Evolutionary conservation across 2,113 vertebrate genomes (phyloP), one percentile per base, ranked within the genome.

Genomic region (Epinephelus moara): DNA sequence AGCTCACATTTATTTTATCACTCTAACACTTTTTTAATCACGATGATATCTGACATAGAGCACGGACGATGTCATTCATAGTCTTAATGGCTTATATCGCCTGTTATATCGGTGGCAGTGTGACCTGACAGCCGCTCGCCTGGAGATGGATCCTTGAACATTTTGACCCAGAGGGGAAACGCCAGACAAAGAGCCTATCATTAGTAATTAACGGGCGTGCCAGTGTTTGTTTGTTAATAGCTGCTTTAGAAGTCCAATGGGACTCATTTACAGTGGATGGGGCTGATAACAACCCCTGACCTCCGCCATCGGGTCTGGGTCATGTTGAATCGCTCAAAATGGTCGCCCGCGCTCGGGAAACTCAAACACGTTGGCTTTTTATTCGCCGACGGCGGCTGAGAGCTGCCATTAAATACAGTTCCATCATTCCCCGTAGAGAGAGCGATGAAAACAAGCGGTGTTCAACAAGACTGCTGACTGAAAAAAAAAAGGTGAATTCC

Each of bases 401-500:
- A 69, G 75, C 74, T 45, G 84, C 92, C 78, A n/a, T 94, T 92
- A 91, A 93, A 95, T 89, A 88, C 91, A 74, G 88, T 87, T 94
- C 94, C 92, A 60, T 95, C 94, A 93, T 92, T 92, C 93, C 93
- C 93, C 45, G 59, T 79, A 81, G 92, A 93, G 91, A 83, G 66
- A 56, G 79, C 80, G 73, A 88, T 92, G 89, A 91, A 93, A 95
- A 95, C 91, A 91, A 88, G 87, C 77, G 82, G 91, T 95, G 95
- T 95, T 94, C 88, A 91, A 96, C 94, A 95, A 89, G 94, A 95
- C 91, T 89, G 94, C 95, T 93, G 93, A 94, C 90, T 92, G 77
- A 84, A 92, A 56, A 56, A 64, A 64, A 92, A 94, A 91, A 92
- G 85, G 90, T 90, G 89, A 88, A 90, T 93, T 92, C 90, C 91